phyloP scores from a whole-genome alignment of 2,888 invertebrate genomes.

The Ophion costatus region DNA sequence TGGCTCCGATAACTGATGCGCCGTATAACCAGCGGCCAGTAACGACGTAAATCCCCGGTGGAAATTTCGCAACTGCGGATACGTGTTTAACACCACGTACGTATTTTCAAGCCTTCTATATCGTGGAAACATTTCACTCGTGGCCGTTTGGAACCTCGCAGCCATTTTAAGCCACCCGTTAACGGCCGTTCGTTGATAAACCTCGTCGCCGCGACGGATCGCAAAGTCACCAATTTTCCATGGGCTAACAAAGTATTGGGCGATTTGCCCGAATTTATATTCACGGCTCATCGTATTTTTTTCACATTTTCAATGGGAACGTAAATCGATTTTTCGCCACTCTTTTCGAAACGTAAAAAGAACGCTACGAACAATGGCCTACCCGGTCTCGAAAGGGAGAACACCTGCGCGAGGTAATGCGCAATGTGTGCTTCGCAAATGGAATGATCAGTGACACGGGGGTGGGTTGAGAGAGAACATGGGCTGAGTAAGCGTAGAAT shows the following conservation, averaged over 20 bases:
- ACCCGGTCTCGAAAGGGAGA: neutral
- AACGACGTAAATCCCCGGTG: slow-evolving; percentile 16
- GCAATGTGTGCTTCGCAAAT: slow-evolving; percentile 75
- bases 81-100: slow-evolving; percentile 47
- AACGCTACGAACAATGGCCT: neutral
- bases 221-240: too few relatives aligned
- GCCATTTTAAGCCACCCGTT: neutral
- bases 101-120: slow-evolving; percentile 6
- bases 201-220: too few relatives aligned
- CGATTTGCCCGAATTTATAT: too few relatives aligned
- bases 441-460: slow-evolving; percentile 81
- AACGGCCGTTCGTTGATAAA: too few relatives aligned
- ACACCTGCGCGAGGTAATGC: slow-evolving; percentile 14
- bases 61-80: slow-evolving; percentile 51
- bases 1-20: slow-evolving; percentile 66
- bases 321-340: too few relatives aligned
- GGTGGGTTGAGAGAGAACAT: slow-evolving; percentile 46
- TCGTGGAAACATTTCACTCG: slow-evolving; percentile 1
- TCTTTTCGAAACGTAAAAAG: neutral
- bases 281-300: too few relatives aligned
- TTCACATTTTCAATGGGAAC: too few relatives aligned
- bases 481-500: slow-evolving; percentile 70
- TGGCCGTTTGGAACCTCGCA: slow-evolving; percentile 9
- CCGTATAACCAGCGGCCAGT: slow-evolving; percentile 43
- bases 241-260: neutral